These are phyloP conservation scores for Drosophila niveifrons DNA, from an alignment of 2,888 invertebrate species.

Conservation along the genomic window DNA sequence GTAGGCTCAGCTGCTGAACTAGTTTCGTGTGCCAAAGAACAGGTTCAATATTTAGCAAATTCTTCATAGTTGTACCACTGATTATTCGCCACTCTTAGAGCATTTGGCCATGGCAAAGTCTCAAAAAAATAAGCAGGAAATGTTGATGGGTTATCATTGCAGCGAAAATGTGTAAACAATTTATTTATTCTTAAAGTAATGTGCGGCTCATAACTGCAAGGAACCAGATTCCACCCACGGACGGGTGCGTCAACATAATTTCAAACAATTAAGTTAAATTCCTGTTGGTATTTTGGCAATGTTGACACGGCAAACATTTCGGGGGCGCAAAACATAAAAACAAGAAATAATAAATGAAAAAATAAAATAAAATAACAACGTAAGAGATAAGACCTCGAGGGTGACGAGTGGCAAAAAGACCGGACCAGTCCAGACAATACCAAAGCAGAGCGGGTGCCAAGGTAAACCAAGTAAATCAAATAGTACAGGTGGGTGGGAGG, in stretches of 20 bases:
- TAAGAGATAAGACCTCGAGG: conserved; percentile 12
- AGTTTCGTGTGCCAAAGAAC: conserved; percentile 21
- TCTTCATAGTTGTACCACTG: conserved; percentile 9
- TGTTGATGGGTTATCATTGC: not conserved
- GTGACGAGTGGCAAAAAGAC: not conserved
- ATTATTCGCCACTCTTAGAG: not conserved
- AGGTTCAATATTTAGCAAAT: conserved; percentile 10
- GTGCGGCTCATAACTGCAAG: not conserved
- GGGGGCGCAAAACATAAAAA: conserved; percentile 9
- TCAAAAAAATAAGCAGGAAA: not conserved
- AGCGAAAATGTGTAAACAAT: not conserved
- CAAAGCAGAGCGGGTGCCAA: conserved; percentile 40
- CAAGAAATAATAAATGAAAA: not conserved
- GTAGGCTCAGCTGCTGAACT: conserved; percentile 20
- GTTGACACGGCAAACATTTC: conserved; percentile 60
- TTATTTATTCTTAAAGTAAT: not conserved
- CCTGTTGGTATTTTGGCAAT: conserved; percentile 54
- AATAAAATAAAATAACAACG: not conserved
- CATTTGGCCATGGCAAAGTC: not conserved
- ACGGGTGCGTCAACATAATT: conserved; percentile 40
- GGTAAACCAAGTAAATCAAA: conserved; percentile 71
- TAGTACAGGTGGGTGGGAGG: conserved; percentile 29
- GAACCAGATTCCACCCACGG: conserved; percentile 2
- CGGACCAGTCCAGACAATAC: conserved; percentile 12
- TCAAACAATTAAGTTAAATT: conserved; percentile 66